phyloP scores from a whole-genome alignment of 2,797 vertebrate species.

The Myoxocephalus aenaeus region DNA sequence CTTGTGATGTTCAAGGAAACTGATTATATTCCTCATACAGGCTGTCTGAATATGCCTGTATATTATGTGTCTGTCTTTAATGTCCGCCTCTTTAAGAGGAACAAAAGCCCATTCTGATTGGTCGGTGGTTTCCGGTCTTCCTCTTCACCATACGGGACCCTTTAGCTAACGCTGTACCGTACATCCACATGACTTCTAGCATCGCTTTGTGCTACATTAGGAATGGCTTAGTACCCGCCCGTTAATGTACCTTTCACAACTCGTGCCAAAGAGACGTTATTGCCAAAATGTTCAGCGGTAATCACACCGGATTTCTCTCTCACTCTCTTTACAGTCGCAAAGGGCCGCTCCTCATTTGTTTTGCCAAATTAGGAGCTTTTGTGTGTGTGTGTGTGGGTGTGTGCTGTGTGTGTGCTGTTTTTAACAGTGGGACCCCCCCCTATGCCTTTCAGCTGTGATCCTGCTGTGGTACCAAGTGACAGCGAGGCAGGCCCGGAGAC shows the following conservation, averaged over 20 bases:
- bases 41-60: not conserved
- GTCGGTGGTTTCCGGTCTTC: not conserved
- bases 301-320: slow-evolving; percentile 47
- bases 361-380: slow-evolving; percentile 59
- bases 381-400: slow-evolving; percentile 14
- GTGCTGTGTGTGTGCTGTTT: slow-evolving; percentile 28
- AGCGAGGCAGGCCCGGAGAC: slow-evolving; percentile 16
- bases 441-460: slow-evolving; percentile 28
- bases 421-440: slow-evolving; percentile 23
- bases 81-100: too few relatives aligned
- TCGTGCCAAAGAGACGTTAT: slow-evolving; percentile 28
- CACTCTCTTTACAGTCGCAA: slow-evolving; percentile 30
- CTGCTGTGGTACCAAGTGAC: slow-evolving; percentile 8
- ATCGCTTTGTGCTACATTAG: slow-evolving; percentile 28
- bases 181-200: slow-evolving; percentile 18
- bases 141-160: too few relatives aligned
- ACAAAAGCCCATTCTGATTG: not conserved
- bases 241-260: slow-evolving; percentile 46
- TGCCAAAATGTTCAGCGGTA: slow-evolving; percentile 50
- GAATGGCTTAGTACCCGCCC: slow-evolving; percentile 7
- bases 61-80: not conserved
- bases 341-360: slow-evolving; percentile 62
- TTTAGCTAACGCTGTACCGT: not conserved
- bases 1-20: not conserved
- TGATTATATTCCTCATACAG: not conserved